Conservation (phyloP, 2,113 vertebrate genomes). For the Microcebus tavaratra region DNA sequence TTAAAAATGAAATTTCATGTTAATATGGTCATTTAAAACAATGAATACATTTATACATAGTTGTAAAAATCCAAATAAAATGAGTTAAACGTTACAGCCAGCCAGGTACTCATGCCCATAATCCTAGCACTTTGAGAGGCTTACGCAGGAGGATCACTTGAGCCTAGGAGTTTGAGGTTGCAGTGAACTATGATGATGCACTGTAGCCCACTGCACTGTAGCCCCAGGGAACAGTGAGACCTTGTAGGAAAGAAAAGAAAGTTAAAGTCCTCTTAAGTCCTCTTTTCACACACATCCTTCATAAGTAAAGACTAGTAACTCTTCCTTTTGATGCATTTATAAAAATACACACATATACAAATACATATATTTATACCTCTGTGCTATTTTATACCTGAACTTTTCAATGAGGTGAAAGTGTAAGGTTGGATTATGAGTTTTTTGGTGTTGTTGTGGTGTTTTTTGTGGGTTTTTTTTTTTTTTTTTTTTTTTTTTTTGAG, state of each 20-base stretch:
- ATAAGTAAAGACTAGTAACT: background rate
- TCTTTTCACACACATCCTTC: background rate
- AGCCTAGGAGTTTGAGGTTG: too few relatives aligned
- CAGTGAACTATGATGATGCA: too few relatives aligned
- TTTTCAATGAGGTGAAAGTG: background rate
- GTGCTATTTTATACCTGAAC: background rate
- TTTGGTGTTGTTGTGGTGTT: background rate
- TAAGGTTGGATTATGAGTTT: slow-evolving; percentile 5
- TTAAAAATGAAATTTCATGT: slow-evolving; percentile 37
- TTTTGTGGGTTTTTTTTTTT: too few relatives aligned
- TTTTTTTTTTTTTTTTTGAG: too few relatives aligned
- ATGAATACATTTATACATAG: background rate
- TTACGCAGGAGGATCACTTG: too few relatives aligned
- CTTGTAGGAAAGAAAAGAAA: background rate
- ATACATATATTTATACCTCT: background rate
- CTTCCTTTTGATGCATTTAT: background rate
- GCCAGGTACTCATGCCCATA: too few relatives aligned
- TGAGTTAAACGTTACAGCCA: background rate
- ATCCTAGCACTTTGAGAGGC: too few relatives aligned
- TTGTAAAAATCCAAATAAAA: slow-evolving; percentile 9
- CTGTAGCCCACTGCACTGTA: too few relatives aligned
- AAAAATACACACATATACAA: background rate
- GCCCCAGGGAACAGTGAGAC: too few relatives aligned
- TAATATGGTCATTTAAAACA: slow-evolving; percentile 1
- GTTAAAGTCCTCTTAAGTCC: background rate